Conservation (phyloP, 2,113 vertebrate genomes). For the Elgaria multicarinata region DNA sequence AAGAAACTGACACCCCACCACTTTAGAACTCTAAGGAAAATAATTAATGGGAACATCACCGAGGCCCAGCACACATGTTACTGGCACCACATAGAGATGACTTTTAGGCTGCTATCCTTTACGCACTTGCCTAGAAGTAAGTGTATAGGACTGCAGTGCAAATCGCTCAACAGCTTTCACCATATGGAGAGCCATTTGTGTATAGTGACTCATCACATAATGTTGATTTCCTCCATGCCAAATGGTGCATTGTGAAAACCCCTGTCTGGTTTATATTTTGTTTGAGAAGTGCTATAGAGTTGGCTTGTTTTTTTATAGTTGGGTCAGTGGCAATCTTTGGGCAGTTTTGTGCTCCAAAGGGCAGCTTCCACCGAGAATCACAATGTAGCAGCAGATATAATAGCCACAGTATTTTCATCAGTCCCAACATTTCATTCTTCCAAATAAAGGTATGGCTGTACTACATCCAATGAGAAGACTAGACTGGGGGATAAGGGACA, state of each 20-base stretch:
- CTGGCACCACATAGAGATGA: neutral
- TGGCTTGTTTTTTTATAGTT: neutral
- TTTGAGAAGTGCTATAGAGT: neutral
- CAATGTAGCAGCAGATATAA: neutral
- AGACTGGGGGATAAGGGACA: fast-evolving
- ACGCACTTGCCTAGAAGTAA: neutral
- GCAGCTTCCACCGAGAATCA: too few relatives aligned
- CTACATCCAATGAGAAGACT: neutral
- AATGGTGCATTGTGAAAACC: neutral
- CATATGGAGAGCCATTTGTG: neutral
- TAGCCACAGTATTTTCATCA: neutral
- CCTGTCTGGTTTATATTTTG: neutral
- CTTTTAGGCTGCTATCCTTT: neutral
- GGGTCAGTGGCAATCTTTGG: conserved; percentile 15
- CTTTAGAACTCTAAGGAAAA: neutral
- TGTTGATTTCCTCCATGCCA: neutral
- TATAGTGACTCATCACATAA: neutral
- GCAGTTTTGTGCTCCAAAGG: neutral
- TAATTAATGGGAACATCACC: neutral
- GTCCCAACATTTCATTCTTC: neutral
- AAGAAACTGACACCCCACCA: conserved; percentile 29
- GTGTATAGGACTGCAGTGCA: neutral
- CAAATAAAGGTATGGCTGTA: neutral
- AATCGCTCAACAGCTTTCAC: neutral
- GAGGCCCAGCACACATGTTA: neutral